Evolutionary conservation across 2,113 vertebrate genomes (phyloP).

Genomic region (Corynorhinus townsendii): DNA sequence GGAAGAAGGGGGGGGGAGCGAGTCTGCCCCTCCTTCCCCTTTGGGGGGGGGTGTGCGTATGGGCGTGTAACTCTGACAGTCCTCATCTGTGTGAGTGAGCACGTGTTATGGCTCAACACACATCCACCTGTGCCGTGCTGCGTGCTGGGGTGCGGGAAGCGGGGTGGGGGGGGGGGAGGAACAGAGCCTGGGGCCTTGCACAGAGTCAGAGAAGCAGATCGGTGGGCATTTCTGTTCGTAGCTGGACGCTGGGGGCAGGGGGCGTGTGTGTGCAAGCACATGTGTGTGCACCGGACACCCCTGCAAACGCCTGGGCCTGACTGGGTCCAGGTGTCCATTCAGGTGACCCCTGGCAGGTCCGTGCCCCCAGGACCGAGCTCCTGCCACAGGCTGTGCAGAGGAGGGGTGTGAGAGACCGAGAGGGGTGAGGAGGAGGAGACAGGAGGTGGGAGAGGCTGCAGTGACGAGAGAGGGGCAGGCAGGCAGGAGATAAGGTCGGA

Average conservation of each 20-base stretch:
- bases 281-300: fast-evolving
- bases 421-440: not conserved
- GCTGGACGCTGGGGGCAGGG: not conserved
- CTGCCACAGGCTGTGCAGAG: not conserved
- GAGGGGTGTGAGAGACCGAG: not conserved
- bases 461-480: constrained; percentile 34
- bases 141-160: fast-evolving
- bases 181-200: not conserved
- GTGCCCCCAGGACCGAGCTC: not conserved
- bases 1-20: not conserved
- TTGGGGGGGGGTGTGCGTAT: too few relatives aligned
- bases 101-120: not conserved
- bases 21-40: not conserved
- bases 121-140: not conserved
- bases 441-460: not conserved
- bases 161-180: not conserved
- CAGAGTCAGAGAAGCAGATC: not conserved
- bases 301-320: not conserved
- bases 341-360: not conserved
- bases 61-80: not conserved
- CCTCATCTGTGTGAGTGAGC: not conserved
- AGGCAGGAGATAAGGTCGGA: constrained; percentile 29
- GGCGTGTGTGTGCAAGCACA: fast-evolving
- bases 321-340: not conserved
- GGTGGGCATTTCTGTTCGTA: not conserved